Evolutionary conservation across 2,797 vertebrate species (phyloP), one percentile per base, ranked within the genome.

Genomic region (Sebastes matsubarae): DNA sequence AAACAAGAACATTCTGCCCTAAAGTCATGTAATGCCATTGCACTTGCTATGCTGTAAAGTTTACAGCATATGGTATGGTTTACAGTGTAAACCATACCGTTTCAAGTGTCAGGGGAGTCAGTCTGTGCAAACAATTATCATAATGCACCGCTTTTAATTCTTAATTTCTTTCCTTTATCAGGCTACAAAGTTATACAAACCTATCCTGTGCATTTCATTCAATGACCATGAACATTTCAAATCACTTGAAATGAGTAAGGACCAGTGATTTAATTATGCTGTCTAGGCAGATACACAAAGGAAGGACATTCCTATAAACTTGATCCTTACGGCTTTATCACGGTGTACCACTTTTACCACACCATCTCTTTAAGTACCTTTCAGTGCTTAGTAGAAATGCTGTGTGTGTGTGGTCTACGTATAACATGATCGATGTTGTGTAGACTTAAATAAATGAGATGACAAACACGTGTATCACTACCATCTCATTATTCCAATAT

Each of bases 11-110:
- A 79, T 52, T 50, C 36, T 63, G 42, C 27, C 67, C 68, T 69
- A 36, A 67, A 71, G 72, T 83, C 72, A 83, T 77, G 72, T 34
- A 50, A 73, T n/a, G 20, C 29, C 13, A 27, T 72, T 82, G 52
- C 30, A 72, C 76, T 83, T 79, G 63, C 52, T 79, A 72, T 36
- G 55, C 63, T 67, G n/a, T 30, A 36, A 36, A 36, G 34, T 36
- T 36, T 36, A 36, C 34, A 36, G 34, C 34, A n/a, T n/a, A n/a
- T n/a, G 34, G 34, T 36, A 36, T 0, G 34, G 34, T 36, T 36
- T 36, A 36, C 11, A 36, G 4, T 36, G 34, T 36, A 52, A 52
- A 59, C 58, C 63, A 60, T 54, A 59, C 2, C 46, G 73, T 77
- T 81, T 52, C n/a, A 80, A 72, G 72, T 67, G 66, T 59, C 75